A percentile compares a stretch with the other conserved stretches of the same genome.
These are phyloP conservation scores for Clarias gariepinus DNA, from an alignment of 2,113 vertebrate genomes.

Conservation along the genomic window DNA sequence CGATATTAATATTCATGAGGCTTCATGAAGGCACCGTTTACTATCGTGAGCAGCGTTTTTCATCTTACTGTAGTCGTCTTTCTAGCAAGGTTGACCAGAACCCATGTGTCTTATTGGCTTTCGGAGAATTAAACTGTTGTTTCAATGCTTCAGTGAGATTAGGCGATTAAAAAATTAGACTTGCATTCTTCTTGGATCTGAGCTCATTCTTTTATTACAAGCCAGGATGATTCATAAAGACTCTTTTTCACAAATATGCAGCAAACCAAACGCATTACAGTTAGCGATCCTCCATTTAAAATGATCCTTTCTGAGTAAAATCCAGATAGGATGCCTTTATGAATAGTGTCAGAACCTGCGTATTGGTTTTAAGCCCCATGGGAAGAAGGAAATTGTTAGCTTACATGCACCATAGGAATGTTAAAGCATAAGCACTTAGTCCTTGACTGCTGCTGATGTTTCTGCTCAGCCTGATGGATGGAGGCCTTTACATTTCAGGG, in stretches of 20 bases:
- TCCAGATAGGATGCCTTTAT: slow-evolving; percentile 13
- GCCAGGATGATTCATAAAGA: neutral
- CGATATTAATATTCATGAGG: slow-evolving; percentile 31
- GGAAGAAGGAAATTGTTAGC: slow-evolving; percentile 28
- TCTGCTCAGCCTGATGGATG: slow-evolving; percentile 41
- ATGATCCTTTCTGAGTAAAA: neutral
- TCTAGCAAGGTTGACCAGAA: neutral
- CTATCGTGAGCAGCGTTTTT: slow-evolving; percentile 3
- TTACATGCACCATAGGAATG: slow-evolving; percentile 44
- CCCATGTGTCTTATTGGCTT: neutral
- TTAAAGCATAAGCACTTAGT: slow-evolving; percentile 18
- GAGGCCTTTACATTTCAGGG: slow-evolving; percentile 37
- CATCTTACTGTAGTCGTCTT: neutral
- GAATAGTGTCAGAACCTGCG: slow-evolving; percentile 30
- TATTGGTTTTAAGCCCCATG: slow-evolving; percentile 32
- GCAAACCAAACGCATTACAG: slow-evolving; percentile 22
- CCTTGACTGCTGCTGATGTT: slow-evolving; percentile 35
- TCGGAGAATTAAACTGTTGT: neutral
- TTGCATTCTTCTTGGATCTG: slow-evolving; percentile 2
- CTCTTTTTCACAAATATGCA: slow-evolving; percentile 21
- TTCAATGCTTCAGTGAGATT: slow-evolving; percentile 35
- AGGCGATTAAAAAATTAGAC: slow-evolving; percentile 42
- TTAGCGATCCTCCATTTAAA: slow-evolving; percentile 32
- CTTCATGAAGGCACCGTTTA: neutral
- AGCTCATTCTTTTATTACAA: slow-evolving; percentile 25